These are phyloP conservation scores for Istiophorus platypterus DNA, from an alignment of 2,113 vertebrate genomes.

Conservation along the genomic window DNA sequence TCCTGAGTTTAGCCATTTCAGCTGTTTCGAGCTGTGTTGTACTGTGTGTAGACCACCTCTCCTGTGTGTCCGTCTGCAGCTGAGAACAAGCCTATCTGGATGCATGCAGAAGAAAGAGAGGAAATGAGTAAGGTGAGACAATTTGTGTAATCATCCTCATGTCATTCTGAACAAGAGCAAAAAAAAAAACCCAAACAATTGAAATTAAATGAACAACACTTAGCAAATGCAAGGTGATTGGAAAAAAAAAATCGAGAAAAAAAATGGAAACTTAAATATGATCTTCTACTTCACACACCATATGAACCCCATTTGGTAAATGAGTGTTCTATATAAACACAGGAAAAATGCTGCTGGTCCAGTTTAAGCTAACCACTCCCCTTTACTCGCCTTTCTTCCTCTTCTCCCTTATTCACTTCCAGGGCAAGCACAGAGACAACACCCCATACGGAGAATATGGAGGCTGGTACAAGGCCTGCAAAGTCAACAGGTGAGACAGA, in stretches of 20 bases:
- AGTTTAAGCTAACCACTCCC: constrained; percentile 40
- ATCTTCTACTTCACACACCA: not conserved
- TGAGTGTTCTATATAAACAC: constrained; percentile 45
- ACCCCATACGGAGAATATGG: constrained; percentile 95
- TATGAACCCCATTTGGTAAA: not conserved
- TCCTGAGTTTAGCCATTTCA: not conserved
- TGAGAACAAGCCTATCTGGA: constrained; percentile 98
- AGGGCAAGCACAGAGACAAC: constrained; percentile 92
- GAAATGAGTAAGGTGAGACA: constrained; percentile 95
- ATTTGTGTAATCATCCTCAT: not conserved
- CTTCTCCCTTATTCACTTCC: constrained; percentile 62
- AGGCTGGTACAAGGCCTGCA: constrained; percentile 99
- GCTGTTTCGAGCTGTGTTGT: constrained; percentile 20
- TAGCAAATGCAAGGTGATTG: not conserved
- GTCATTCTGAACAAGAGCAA: not conserved
- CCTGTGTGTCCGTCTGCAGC: constrained; percentile 82
- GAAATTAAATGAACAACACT: not conserved
- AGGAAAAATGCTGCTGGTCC: constrained; percentile 49
- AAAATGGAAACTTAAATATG: constrained; percentile 6
- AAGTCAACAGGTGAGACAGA: constrained; percentile 94
- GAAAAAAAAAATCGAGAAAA: too few species aligned
- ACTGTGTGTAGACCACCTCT: constrained; percentile 51
- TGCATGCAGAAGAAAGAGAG: constrained; percentile 97
- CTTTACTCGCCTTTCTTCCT: constrained; percentile 32
- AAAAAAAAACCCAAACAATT: constrained; percentile 9